Conservation (phyloP, 2,797 vertebrate genomes). For the Helarctos malayanus region DNA sequence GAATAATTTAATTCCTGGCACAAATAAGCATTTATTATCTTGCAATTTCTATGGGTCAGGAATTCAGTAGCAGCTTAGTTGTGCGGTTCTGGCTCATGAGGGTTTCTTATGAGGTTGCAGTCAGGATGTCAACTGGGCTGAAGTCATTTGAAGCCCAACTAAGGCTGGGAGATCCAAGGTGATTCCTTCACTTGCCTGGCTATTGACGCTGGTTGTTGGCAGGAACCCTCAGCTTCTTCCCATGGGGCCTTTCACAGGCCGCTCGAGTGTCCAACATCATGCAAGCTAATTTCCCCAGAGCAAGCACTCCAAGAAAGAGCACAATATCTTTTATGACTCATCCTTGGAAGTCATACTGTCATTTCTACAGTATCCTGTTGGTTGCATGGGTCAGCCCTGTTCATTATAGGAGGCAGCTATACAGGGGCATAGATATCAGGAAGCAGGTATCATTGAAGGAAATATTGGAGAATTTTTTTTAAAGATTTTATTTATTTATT, state of each 20-base stretch:
- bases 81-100: neutral
- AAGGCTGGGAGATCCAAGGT: neutral
- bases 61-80: neutral
- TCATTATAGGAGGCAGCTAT: neutral
- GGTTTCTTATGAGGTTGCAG: neutral
- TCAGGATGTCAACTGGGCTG: neutral
- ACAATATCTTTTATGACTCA: neutral
- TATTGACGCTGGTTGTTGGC: neutral
- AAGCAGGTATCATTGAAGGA: neutral
- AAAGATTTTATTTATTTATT: no score
- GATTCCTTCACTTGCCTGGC: neutral
- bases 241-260: neutral
- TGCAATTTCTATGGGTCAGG: neutral
- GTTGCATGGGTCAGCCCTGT: neutral
- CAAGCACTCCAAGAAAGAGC: neutral
- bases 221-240: neutral
- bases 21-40: slow-evolving; percentile 10
- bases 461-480: neutral
- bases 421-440: neutral
- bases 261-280: neutral
- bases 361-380: neutral
- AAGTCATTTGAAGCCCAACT: neutral
- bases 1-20: neutral
- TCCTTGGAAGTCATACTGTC: neutral
- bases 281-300: neutral